phyloP scores from a whole-genome alignment of 2,888 invertebrate genomes.

The Campaea margaritaria region DNA sequence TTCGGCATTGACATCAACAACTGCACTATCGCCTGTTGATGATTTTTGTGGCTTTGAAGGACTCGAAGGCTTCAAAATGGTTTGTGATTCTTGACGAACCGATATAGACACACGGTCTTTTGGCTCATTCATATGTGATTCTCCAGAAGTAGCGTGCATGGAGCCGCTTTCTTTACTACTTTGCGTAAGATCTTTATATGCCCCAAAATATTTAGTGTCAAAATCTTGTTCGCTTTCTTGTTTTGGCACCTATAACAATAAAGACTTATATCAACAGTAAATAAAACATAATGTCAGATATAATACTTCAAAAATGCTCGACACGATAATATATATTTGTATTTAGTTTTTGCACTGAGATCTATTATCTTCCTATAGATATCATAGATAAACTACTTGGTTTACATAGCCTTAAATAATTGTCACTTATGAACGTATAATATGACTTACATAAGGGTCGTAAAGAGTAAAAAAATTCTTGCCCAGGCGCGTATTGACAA shows the following conservation, averaged over 20 bases:
- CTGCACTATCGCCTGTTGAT: neutral
- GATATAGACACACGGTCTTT: constrained; percentile 27
- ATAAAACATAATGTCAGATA: too few species aligned
- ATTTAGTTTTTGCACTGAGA: too few species aligned
- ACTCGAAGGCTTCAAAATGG: constrained; percentile 39
- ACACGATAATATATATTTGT: too few species aligned
- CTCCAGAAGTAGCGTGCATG: constrained; percentile 28
- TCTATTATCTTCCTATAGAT: too few species aligned
- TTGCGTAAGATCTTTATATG: constrained; percentile 61
- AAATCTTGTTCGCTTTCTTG: constrained; percentile 76
- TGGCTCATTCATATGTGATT: constrained; percentile 24
- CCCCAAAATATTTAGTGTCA: constrained; percentile 74
- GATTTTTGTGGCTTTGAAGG: constrained; percentile 17
- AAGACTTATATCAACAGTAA: neutral
- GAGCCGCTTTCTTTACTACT: constrained; percentile 42
- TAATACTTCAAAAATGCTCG: too few species aligned
- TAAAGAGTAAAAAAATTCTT: constrained; percentile 75
- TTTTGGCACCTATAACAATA: constrained; percentile 56
- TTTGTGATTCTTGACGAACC: constrained; percentile 31
- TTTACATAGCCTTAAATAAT: too few species aligned
- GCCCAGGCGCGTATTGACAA: constrained; percentile 60
- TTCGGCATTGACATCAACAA: constrained; percentile 16
- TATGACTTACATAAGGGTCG: constrained; percentile 71
- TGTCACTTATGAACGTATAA: too few species aligned
- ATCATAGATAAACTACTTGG: too few species aligned